Percentiles rank a stretch among this genome's conserved stretches.
phyloP scores from a whole-genome alignment of 2,888 invertebrate genomes.

The Megalurothrips usitatus region DNA sequence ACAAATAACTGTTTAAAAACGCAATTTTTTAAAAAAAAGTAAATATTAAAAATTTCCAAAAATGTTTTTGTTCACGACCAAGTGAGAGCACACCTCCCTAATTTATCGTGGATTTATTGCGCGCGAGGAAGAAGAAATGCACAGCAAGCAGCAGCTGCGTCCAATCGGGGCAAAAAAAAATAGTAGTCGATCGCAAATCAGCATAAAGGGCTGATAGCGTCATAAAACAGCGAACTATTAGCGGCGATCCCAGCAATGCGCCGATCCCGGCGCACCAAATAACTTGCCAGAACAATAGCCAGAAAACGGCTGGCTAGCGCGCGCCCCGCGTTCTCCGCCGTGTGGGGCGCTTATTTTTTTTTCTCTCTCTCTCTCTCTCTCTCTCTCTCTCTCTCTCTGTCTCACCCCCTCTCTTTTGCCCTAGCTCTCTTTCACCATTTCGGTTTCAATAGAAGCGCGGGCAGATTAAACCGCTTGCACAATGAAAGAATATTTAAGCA shows the following conservation, averaged over 20 bases:
- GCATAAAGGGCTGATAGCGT: constrained; percentile 12
- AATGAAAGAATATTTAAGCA: constrained; percentile 11
- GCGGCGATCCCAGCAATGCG: background rate
- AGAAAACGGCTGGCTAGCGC: background rate
- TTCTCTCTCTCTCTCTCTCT: background rate
- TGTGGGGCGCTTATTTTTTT: background rate
- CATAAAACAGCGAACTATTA: constrained; percentile 10
- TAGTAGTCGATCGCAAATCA: background rate
- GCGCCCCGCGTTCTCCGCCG: no score
- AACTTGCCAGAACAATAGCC: background rate
- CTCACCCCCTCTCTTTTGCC: no score
- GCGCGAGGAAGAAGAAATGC: background rate
- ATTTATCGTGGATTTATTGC: no score
- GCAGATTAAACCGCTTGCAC: background rate
- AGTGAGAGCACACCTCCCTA: no score
- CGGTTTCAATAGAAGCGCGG: background rate
- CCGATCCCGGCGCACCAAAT: background rate
- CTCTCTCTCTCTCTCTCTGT: background rate
- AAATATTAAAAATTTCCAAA: no score
- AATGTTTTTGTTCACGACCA: no score
- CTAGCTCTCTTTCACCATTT: background rate
- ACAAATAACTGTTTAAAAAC: no score
- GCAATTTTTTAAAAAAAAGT: no score
- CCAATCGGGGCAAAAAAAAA: background rate
- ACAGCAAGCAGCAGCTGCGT: background rate